phyloP scores from a whole-genome alignment of 2,888 invertebrate species.

The Rhaphigaster nebulosa region DNA sequence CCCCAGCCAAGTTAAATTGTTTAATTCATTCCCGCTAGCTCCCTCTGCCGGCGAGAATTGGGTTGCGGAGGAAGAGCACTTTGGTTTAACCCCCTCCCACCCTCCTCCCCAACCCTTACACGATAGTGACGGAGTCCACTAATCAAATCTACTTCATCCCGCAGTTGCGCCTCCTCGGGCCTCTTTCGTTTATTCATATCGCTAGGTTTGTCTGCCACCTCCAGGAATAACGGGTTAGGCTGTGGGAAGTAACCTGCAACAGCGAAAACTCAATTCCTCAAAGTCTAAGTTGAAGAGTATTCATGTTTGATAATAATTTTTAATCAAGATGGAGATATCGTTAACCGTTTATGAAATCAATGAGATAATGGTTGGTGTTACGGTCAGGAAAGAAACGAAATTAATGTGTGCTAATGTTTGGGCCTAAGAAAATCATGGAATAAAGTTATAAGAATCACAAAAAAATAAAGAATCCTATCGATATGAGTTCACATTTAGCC shows the following conservation, averaged over 20 bases:
- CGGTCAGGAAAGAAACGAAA: too few relatives aligned
- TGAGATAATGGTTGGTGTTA: too few relatives aligned
- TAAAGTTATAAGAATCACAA: too few relatives aligned
- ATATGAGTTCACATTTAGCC: too few relatives aligned
- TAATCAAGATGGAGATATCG: too few relatives aligned
- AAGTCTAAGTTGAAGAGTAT: too few relatives aligned
- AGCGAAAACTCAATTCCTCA: not conserved
- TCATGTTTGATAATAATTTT: too few relatives aligned
- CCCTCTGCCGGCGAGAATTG: slow-evolving; percentile 55
- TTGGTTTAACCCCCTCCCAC: slow-evolving; percentile 57
- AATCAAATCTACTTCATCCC: slow-evolving; percentile 59
- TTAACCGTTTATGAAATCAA: too few relatives aligned
- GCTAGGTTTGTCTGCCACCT: not conserved
- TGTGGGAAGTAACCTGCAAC: not conserved
- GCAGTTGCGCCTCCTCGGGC: not conserved
- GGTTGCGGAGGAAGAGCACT: slow-evolving; percentile 60
- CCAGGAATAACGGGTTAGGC: not conserved
- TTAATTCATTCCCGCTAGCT: slow-evolving; percentile 64
- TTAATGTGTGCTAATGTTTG: too few relatives aligned
- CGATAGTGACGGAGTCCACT: slow-evolving; percentile 58
- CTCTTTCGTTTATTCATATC: slow-evolving; percentile 18
- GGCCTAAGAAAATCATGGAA: too few relatives aligned
- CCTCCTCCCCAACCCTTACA: not conserved
- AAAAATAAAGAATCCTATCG: too few relatives aligned
- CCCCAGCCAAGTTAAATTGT: slow-evolving; percentile 64